Percentiles rank a stretch among this genome's conserved stretches.
These are phyloP conservation scores for Gobius niger DNA, from an alignment of 2,113 vertebrate genomes.

Conservation along the genomic window DNA sequence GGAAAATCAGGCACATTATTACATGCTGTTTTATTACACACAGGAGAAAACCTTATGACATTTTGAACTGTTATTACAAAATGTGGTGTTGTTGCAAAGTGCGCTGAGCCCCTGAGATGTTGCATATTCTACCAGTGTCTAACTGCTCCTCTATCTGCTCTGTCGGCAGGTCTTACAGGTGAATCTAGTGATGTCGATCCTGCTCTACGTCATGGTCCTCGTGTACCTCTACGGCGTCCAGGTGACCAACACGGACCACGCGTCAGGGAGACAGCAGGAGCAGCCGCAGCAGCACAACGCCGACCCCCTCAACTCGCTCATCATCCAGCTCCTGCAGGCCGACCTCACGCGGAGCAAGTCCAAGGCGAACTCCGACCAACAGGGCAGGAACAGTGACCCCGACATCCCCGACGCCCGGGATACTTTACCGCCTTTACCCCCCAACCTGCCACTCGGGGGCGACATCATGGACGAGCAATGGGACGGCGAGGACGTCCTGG, in stretches of 20 bases:
- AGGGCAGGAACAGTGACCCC: conserved; percentile 39
- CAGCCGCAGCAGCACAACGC: conserved; percentile 82
- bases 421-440: conserved; percentile 30
- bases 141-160: conserved; percentile 26
- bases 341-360: conserved; percentile 84
- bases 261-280: conserved; percentile 59
- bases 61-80: too few species aligned
- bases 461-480: conserved; percentile 61
- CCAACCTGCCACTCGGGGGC: conserved; percentile 39
- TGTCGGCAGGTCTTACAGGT: conserved; percentile 94
- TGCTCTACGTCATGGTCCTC: conserved; percentile 98
- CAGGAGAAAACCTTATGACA: too few species aligned
- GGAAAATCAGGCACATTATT: too few species aligned
- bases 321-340: conserved; percentile 94
- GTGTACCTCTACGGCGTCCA: conserved; percentile 96
- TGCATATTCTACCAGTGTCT: neutral
- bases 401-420: conserved; percentile 23
- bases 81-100: too few species aligned
- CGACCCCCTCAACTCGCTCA: conserved; percentile 92
- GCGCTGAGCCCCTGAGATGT: too few species aligned
- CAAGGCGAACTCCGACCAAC: conserved; percentile 60
- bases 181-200: conserved; percentile 99
- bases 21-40: too few species aligned
- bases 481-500: conserved; percentile 55
- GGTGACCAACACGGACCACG: conserved; percentile 89